phyloP scores from a whole-genome alignment of 2,797 vertebrate species.

The Macrochelys suwanniensis region DNA sequence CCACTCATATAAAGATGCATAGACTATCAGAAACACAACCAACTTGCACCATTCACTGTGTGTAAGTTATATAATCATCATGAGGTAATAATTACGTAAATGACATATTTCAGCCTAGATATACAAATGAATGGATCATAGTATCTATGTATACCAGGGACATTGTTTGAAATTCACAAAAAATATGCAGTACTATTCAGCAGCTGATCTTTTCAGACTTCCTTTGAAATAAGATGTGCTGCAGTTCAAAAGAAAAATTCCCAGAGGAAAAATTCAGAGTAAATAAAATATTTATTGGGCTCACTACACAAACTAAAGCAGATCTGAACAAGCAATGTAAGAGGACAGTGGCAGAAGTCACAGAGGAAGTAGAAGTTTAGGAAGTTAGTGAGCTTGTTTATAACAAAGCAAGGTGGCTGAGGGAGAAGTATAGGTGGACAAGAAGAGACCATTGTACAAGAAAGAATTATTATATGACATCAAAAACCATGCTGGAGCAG shows the following conservation, averaged over 20 bases:
- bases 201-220: constrained; percentile 20
- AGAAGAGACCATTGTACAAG: neutral
- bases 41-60: neutral
- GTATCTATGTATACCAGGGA: neutral
- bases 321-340: constrained; percentile 10
- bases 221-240: constrained; percentile 51
- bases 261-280: constrained; percentile 45
- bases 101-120: neutral
- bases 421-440: neutral
- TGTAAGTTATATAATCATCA: neutral
- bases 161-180: constrained; percentile 27
- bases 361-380: neutral
- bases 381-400: neutral
- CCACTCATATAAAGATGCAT: neutral
- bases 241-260: constrained; percentile 50
- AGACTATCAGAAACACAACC: neutral
- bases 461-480: neutral
- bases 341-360: constrained; percentile 2
- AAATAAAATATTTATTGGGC: constrained; percentile 62
- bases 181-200: constrained; percentile 38
- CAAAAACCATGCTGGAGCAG: neutral
- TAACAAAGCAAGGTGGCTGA: neutral
- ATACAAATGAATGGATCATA: constrained; percentile 6
- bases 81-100: neutral
- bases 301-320: constrained; percentile 14